phyloP scores from a whole-genome alignment of 2,797 vertebrate genomes.

The Pseudochirops corinnae region DNA sequence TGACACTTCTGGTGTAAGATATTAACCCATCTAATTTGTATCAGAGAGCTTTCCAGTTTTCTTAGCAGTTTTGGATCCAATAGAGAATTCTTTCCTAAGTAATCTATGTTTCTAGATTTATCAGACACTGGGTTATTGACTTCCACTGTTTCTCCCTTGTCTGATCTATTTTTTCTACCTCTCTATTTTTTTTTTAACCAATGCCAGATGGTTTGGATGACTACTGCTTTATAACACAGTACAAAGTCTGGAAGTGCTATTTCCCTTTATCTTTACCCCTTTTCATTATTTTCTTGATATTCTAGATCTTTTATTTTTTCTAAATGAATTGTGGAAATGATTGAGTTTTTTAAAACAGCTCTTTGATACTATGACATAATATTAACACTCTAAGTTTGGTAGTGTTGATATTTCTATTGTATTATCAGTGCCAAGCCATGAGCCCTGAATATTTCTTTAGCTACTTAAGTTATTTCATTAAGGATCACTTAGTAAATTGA shows the following conservation, averaged over 20 bases:
- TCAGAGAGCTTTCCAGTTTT: not conserved
- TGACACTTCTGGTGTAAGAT: not conserved
- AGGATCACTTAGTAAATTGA: not conserved
- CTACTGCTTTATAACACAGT: not conserved
- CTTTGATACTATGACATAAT: not conserved
- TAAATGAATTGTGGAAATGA: not conserved
- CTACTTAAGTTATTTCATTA: not conserved
- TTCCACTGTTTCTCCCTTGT: not conserved
- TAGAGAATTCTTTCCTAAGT: not conserved
- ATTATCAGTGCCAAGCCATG: not conserved
- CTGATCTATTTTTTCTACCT: not conserved
- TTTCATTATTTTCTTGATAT: not conserved
- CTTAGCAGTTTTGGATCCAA: not conserved
- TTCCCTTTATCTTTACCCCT: not conserved
- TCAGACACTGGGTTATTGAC: not conserved
- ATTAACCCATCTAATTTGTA: not conserved
- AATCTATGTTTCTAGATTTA: not conserved
- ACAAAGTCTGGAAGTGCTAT: not conserved
- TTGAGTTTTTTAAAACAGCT: too few species aligned
- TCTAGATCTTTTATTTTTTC: not conserved
- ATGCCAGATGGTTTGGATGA: not conserved
- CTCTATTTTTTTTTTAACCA: not conserved
- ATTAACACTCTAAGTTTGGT: not conserved
- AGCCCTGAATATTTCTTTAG: not conserved
- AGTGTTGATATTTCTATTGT: not conserved